Evolutionary conservation across 2,888 invertebrate genomes (phyloP).

Genomic region (Drymonia ruficornis): DNA sequence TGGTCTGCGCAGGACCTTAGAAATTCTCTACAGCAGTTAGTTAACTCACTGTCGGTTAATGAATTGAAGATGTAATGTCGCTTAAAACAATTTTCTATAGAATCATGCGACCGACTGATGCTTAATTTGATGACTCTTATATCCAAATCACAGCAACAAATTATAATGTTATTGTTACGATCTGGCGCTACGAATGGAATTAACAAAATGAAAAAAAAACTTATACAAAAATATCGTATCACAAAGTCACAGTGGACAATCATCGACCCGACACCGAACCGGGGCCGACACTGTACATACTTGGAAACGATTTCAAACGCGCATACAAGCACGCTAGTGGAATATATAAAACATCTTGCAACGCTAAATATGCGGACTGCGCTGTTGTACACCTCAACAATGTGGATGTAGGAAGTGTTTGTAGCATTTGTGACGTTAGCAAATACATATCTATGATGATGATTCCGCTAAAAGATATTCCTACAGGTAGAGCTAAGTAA

Average conservation of each 20-base stretch:
- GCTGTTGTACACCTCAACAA: neutral
- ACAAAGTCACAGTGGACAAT: neutral
- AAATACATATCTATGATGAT: neutral
- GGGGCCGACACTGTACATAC: neutral
- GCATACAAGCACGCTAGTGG: neutral
- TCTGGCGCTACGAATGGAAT: neutral
- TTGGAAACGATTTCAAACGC: conserved; percentile 1
- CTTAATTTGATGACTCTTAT: too few species aligned
- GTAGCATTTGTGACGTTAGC: neutral
- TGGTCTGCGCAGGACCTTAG: too few species aligned
- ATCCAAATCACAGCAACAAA: too few species aligned
- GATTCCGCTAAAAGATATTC: neutral
- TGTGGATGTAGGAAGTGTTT: neutral
- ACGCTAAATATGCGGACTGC: neutral
- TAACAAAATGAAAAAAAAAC: neutral
- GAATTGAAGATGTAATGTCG: too few species aligned
- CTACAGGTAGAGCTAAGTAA: too few species aligned
- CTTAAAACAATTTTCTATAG: too few species aligned
- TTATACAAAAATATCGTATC: neutral
- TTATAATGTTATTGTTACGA: too few species aligned
- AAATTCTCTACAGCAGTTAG: too few species aligned
- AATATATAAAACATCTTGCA: neutral
- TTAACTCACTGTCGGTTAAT: too few species aligned
- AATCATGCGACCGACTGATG: too few species aligned
- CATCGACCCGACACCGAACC: neutral